Conservation (phyloP, 2,888 invertebrate species). For the Pseudococcus viburni region DNA sequence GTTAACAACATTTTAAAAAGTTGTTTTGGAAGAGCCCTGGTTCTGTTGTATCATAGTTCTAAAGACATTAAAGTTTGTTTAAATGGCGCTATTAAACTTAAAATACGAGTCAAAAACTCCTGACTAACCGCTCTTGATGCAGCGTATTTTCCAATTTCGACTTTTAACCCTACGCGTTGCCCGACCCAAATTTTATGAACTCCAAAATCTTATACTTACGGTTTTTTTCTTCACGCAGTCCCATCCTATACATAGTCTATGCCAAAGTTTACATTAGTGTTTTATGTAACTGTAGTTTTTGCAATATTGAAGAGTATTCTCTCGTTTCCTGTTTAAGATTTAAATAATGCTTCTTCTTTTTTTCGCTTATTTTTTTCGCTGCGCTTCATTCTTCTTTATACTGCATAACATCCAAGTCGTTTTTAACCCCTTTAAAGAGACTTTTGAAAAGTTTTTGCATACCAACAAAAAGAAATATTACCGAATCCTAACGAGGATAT, state of each 20-base stretch:
- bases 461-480: conserved; percentile 56
- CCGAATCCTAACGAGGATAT: conserved; percentile 60
- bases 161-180: conserved; percentile 60
- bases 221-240: not conserved
- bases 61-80: conserved; percentile 66
- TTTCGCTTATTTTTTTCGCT: conserved; percentile 11
- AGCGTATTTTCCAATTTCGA: conserved; percentile 65
- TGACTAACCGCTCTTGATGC: conserved; percentile 65
- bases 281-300: conserved; percentile 65
- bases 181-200: conserved; percentile 63
- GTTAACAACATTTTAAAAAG: conserved; percentile 65
- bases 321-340: conserved; percentile 65
- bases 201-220: conserved; percentile 18
- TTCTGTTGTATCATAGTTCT: conserved; percentile 64
- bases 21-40: conserved; percentile 53
- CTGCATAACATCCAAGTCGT: conserved; percentile 50
- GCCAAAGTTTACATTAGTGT: conserved; percentile 55
- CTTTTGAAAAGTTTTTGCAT: conserved; percentile 47
- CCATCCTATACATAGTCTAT: conserved; percentile 43
- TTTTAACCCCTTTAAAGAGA: conserved; percentile 63
- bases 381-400: conserved; percentile 23
- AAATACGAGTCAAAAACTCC: conserved; percentile 66
- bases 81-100: conserved; percentile 66
- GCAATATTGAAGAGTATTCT: conserved; percentile 65
- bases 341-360: conserved; percentile 62